These are phyloP conservation scores for Corythaeola cristata DNA, from an alignment of 2,113 vertebrate species.

Conservation along the genomic window DNA sequence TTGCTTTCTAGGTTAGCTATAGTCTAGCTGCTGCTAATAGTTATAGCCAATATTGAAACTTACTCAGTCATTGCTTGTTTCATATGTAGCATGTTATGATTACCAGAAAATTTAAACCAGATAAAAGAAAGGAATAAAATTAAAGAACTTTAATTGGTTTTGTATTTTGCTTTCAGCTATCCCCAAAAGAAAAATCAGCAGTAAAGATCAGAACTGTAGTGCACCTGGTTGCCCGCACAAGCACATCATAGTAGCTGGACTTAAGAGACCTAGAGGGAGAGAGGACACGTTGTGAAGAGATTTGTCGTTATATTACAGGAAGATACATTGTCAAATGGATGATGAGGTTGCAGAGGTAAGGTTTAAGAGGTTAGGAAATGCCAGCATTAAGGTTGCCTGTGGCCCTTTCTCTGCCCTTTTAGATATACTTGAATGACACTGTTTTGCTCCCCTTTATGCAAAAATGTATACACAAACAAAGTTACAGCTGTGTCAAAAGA, in stretches of 20 bases:
- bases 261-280: background rate
- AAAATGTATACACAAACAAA: background rate
- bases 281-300: background rate
- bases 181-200: background rate
- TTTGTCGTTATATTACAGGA: background rate
- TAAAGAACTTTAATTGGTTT: background rate
- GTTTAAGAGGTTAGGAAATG: background rate
- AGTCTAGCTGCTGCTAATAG: background rate
- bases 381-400: background rate
- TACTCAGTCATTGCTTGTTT: background rate
- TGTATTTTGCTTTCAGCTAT: background rate
- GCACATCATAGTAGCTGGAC: background rate
- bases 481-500: background rate
- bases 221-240: background rate
- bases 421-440: background rate
- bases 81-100: background rate
- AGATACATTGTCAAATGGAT: background rate
- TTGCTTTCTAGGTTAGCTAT: background rate
- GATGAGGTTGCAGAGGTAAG: background rate
- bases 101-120: background rate
- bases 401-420: background rate
- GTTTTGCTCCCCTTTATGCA: background rate
- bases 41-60: background rate
- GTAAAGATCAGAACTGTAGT: background rate
- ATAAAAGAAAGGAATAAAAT: background rate